Conservation (phyloP, 2,113 vertebrate species). For the Mirza zaza region DNA sequence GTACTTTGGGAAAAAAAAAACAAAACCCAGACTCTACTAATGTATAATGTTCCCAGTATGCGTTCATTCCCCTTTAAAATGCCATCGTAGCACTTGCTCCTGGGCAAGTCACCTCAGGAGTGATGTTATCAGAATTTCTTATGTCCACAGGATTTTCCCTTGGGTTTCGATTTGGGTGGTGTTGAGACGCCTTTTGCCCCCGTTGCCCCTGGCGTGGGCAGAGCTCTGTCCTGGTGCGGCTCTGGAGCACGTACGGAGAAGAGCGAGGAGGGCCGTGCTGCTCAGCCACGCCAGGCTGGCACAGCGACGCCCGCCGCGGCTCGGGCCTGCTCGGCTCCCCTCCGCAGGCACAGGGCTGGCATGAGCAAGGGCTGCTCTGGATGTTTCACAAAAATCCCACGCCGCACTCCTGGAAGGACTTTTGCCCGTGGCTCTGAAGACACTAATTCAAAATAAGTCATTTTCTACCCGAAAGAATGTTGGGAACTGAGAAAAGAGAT, state of each 20-base stretch:
- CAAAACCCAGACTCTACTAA: background rate
- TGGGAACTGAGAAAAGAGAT: background rate
- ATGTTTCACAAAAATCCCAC: rapidly evolving
- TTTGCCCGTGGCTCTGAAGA: background rate
- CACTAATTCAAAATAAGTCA: background rate
- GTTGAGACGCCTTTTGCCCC: background rate
- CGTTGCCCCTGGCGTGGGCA: background rate
- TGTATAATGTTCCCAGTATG: too few relatives aligned
- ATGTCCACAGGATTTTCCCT: background rate
- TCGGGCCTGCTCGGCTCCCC: rapidly evolving
- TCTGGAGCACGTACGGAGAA: too few relatives aligned
- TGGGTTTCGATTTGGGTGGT: background rate
- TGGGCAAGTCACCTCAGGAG: background rate
- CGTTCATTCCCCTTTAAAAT: background rate
- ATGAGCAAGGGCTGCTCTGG: too few relatives aligned
- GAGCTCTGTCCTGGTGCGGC: too few relatives aligned
- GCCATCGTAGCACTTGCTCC: background rate
- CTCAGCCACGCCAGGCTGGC: too few relatives aligned
- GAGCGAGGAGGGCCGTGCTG: too few relatives aligned
- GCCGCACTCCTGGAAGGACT: background rate
- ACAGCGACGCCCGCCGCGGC: background rate
- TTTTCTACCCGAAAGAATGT: background rate
- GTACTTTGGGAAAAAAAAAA: background rate
- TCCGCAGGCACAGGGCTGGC: background rate
- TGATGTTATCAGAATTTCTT: background rate